A percentile compares a stretch with the other conserved stretches of the same genome.
Conservation (phyloP, 2,888 invertebrate species). For the Idaea straminata region DNA sequence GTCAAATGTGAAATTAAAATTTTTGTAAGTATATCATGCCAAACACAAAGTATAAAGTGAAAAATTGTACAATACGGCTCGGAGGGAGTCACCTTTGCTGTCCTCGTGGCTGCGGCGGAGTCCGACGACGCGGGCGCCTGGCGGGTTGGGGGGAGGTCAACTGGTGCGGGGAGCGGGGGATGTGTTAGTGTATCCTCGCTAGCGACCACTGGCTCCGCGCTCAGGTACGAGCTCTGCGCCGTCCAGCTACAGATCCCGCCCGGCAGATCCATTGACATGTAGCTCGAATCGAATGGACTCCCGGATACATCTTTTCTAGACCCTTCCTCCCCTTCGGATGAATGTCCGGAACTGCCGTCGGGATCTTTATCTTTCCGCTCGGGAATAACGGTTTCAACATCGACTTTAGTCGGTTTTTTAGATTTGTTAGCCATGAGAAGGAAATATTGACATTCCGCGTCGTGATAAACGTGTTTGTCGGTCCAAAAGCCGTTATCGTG, state of each 20-base stretch:
- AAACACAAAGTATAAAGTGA: conserved; percentile 74
- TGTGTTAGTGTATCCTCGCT: conserved; percentile 77
- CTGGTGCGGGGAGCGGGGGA: conserved; percentile 65
- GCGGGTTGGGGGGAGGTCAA: conserved; percentile 68
- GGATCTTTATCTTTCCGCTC: conserved; percentile 82
- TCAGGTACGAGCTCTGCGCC: conserved; percentile 88
- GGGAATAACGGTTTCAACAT: conserved; percentile 41
- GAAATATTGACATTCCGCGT: conserved; percentile 83
- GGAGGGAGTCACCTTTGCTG: conserved; percentile 75
- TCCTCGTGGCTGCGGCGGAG: conserved; percentile 51
- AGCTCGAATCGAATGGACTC: conserved; percentile 78
- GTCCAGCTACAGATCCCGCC: conserved; percentile 91
- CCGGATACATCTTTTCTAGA: conserved; percentile 45
- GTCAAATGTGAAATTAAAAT: conserved; percentile 71
- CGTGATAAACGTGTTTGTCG: conserved; percentile 81
- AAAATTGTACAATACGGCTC: conserved; percentile 78
- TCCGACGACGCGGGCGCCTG: conserved; percentile 62
- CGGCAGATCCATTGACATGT: conserved; percentile 86
- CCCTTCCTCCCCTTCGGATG: conserved; percentile 66
- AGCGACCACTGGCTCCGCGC: conserved; percentile 69
- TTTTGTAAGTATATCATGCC: conserved; percentile 77
- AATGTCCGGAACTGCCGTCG: conserved; percentile 80
- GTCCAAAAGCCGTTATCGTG: conserved; percentile 81
- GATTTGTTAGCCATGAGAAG: conserved; percentile 71
- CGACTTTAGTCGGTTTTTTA: conserved; percentile 47